These are phyloP conservation scores for Eclectus roratus DNA, from an alignment of 2,113 vertebrate genomes.

Conservation along the genomic window DNA sequence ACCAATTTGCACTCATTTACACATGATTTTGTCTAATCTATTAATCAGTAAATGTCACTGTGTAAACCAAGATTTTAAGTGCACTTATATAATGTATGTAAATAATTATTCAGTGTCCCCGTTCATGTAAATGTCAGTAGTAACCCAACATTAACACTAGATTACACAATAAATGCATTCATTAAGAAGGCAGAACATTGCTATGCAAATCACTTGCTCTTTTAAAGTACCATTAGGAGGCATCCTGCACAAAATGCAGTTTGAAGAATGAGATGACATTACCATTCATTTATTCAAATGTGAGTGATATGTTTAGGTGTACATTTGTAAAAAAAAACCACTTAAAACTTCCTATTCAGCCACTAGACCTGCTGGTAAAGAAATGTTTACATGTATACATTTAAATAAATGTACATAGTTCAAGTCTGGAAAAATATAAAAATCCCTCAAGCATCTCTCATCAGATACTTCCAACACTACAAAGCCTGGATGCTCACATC, in stretches of 20 bases:
- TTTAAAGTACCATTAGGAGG: constrained; percentile 50
- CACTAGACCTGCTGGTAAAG: not conserved
- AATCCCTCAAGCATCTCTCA: not conserved
- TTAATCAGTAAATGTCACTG: constrained; percentile 65
- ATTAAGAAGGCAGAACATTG: constrained; percentile 46
- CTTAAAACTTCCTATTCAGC: not conserved
- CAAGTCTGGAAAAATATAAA: not conserved
- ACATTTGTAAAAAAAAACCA: not conserved
- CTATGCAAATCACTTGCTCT: constrained; percentile 38
- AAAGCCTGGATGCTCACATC: not conserved
- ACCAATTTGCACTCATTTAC: constrained; percentile 67
- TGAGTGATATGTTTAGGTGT: not conserved
- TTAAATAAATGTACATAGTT: not conserved
- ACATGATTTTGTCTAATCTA: constrained; percentile 67
- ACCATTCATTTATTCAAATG: constrained; percentile 20
- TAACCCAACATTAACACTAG: constrained; percentile 35
- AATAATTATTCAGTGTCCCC: constrained; percentile 65
- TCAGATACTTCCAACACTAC: not conserved
- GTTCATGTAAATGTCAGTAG: constrained; percentile 63
- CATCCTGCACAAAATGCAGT: constrained; percentile 18
- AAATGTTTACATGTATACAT: not conserved
- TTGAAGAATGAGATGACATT: constrained; percentile 22
- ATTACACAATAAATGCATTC: constrained; percentile 51
- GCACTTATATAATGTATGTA: constrained; percentile 59
- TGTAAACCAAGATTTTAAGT: constrained; percentile 52